Base-by-base conservation (phyloP, 2,888 invertebrate species). In the Baronia brevicornis region DNA sequence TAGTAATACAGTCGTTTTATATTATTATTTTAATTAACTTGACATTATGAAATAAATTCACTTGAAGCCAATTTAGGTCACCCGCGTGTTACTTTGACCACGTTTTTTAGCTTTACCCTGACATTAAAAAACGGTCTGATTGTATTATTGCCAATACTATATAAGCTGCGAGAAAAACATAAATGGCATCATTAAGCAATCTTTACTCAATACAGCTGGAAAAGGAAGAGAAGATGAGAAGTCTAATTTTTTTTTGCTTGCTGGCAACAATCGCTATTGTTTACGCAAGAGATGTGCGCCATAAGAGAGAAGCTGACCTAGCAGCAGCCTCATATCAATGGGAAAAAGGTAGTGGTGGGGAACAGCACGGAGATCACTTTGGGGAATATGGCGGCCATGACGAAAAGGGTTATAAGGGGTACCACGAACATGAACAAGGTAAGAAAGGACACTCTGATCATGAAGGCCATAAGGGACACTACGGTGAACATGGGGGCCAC, bases 401-500 rank as follows among this genome's bases (percentile, higher is more conserved):
- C 2, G 89, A 91, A 33, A 90, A 91, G 43, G 90, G 89, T 3
- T 90, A 91, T 77, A 89, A 91, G 45, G 87, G 87, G 8, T 77
- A 87, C 44, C 90, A 92, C 46, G 86, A 87, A 22, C 85, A 89
- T 40, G 87, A 88, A 40, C 88, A 90, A 48, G 89, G 89, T 7
- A 84, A 89, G 41, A 90, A 91, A 48, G 92, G 92, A 1, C 89
- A 91, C 54, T 89, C 90, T 42, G 86, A 90, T 51, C 90, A 91
- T 48, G 90, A 88, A 49, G 85, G 85, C 1, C 86, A 89, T 40
- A 77, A 84, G 36, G 88, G 88, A 1, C 80, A 88, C 49, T 88
- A 85, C 54, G 86, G 69, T 22, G 89, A 89, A 53, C 69, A 86
- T 12, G 88, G 85, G 4, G 90, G 89, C 1, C 86, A 88, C 55